Conservation (phyloP, 1,140 invertebrate genomes). For the Drosophila chauvacae region DNA sequence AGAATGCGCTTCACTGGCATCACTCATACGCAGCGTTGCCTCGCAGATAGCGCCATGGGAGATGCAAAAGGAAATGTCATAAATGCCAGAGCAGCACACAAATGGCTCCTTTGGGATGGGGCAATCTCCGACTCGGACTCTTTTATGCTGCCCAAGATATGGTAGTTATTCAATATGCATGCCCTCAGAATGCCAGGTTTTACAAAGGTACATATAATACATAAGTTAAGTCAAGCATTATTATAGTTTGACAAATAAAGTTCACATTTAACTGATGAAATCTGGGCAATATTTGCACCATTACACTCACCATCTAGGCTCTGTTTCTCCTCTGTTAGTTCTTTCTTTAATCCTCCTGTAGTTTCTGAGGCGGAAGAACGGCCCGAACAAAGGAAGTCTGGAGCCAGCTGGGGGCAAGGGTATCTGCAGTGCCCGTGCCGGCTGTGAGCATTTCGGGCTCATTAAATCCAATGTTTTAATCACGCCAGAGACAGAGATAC, state of each 20-base stretch:
- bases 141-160: background rate
- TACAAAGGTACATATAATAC: background rate
- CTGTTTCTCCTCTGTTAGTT: background rate
- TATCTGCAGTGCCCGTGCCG: background rate
- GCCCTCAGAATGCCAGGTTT: background rate
- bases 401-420: background rate
- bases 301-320: background rate
- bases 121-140: background rate
- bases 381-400: background rate
- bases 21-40: slow-evolving; percentile 11
- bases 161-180: background rate
- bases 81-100: slow-evolving; percentile 10
- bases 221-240: background rate
- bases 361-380: background rate
- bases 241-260: background rate
- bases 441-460: slow-evolving; percentile 11
- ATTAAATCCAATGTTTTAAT: slow-evolving; percentile 51
- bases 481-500: slow-evolving; percentile 19
- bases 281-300: background rate
- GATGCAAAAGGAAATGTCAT: slow-evolving; percentile 11
- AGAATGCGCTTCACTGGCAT: background rate
- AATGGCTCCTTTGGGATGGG: background rate
- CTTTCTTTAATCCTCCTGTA: background rate
- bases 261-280: background rate
- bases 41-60: background rate